phyloP scores from a whole-genome alignment of 2,113 vertebrate species.

The Emydura subglobosa region DNA sequence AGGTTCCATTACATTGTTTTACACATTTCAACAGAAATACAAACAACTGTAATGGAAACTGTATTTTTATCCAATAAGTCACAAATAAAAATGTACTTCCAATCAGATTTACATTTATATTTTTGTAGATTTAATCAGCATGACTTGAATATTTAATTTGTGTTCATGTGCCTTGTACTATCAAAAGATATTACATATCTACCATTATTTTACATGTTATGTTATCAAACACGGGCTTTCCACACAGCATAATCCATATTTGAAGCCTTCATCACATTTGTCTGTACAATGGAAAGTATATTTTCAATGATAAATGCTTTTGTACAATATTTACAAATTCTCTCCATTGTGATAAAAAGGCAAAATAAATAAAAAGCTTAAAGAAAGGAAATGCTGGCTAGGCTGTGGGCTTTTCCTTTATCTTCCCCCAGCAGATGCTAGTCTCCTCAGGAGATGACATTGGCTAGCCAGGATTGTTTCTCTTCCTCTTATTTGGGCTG shows the following conservation, averaged over 20 bases:
- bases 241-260: conserved; percentile 40
- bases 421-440: conserved; percentile 79
- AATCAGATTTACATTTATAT: conserved; percentile 56
- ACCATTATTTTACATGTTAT: conserved; percentile 10
- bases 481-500: conserved; percentile 97
- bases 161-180: conserved; percentile 36
- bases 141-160: conserved; percentile 45
- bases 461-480: conserved; percentile 93
- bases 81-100: conserved; percentile 52
- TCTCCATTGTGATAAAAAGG: conserved; percentile 74
- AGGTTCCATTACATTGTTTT: conserved; percentile 42
- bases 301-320: conserved; percentile 72
- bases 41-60: conserved; percentile 70
- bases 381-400: conserved; percentile 76
- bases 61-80: too few relatives aligned
- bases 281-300: conserved; percentile 75
- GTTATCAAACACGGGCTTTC: conserved; percentile 53
- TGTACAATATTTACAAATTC: conserved; percentile 84
- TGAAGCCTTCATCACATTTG: conserved; percentile 63
- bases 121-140: conserved; percentile 52
- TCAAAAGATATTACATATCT: conserved; percentile 33
- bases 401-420: conserved; percentile 70
- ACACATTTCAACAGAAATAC: too few relatives aligned
- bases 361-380: conserved; percentile 80
- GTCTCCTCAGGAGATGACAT: conserved; percentile 75